Percentiles rank a stretch among this genome's conserved stretches.
Conservation (phyloP, 2,888 invertebrate genomes). For the Hypomecis atomaria region DNA sequence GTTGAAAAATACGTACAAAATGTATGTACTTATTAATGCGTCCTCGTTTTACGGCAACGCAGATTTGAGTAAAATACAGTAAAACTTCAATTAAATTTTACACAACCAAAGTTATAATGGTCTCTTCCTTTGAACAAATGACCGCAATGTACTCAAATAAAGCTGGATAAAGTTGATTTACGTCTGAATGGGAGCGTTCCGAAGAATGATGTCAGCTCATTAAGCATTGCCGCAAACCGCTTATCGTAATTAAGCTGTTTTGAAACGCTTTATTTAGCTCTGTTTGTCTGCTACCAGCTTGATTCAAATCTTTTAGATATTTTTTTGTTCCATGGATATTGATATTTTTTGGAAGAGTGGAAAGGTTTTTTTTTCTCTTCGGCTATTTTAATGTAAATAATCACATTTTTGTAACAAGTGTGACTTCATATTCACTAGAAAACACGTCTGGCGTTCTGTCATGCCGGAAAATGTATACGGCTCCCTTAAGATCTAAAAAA, state of each 20-base stretch:
- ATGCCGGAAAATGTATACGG: too few species aligned
- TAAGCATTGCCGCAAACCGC: constrained; percentile 47
- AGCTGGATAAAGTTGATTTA: constrained; percentile 44
- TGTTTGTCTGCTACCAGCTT: neutral
- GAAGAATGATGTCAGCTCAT: constrained; percentile 44
- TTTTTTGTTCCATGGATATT: neutral
- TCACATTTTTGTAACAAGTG: too few species aligned
- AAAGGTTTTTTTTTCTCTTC: too few species aligned
- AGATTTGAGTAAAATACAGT: constrained; percentile 7
- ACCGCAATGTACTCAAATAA: constrained; percentile 38
- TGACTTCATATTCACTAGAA: too few species aligned
- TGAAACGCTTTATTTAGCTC: constrained; percentile 22
- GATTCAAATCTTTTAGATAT: neutral
- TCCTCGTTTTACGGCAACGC: neutral
- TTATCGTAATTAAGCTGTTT: constrained; percentile 51
- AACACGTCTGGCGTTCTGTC: too few species aligned
- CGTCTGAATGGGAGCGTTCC: constrained; percentile 39
- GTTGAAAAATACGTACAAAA: too few species aligned
- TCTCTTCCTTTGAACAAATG: constrained; percentile 25
- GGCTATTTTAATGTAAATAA: too few species aligned
- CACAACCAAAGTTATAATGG: constrained; percentile 22
- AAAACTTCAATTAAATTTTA: constrained; percentile 13
- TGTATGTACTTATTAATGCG: too few species aligned
- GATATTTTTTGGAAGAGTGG: too few species aligned
- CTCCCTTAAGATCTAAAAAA: too few species aligned